A percentile compares a stretch with the other conserved stretches of the same genome.
These are phyloP conservation scores for Pagetopsis macropterus DNA, from an alignment of 2,797 vertebrate genomes.

Conservation along the genomic window DNA sequence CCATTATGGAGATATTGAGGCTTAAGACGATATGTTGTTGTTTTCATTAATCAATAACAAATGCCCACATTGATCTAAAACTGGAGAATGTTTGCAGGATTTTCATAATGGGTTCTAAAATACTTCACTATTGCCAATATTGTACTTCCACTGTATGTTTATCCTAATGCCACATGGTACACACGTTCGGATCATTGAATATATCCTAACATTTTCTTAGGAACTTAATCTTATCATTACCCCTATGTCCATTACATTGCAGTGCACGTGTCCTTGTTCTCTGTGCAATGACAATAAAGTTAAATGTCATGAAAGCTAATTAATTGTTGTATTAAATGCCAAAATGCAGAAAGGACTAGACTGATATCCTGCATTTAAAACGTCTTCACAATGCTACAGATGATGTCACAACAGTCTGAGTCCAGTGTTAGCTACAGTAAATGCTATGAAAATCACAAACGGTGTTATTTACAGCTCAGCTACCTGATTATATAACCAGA, in stretches of 20 bases:
- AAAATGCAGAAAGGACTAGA: neutral
- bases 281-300: neutral
- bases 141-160: neutral
- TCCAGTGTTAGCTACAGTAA: neutral
- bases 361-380: neutral
- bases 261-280: neutral
- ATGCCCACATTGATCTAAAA: neutral
- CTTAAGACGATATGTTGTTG: neutral
- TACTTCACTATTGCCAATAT: too few species aligned
- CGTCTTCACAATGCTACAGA: neutral
- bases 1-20: neutral
- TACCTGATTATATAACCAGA: constrained; percentile 13
- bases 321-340: neutral
- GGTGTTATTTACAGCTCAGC: constrained; percentile 5
- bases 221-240: too few species aligned
- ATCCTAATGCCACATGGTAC: neutral
- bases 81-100: neutral
- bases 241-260: neutral
- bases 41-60: neutral
- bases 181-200: neutral
- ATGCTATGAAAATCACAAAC: constrained; percentile 5
- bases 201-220: too few species aligned
- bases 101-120: too few species aligned
- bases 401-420: neutral
- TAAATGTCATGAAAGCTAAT: neutral